phyloP scores from a whole-genome alignment of 2,113 vertebrate genomes.

The Mola mola region DNA sequence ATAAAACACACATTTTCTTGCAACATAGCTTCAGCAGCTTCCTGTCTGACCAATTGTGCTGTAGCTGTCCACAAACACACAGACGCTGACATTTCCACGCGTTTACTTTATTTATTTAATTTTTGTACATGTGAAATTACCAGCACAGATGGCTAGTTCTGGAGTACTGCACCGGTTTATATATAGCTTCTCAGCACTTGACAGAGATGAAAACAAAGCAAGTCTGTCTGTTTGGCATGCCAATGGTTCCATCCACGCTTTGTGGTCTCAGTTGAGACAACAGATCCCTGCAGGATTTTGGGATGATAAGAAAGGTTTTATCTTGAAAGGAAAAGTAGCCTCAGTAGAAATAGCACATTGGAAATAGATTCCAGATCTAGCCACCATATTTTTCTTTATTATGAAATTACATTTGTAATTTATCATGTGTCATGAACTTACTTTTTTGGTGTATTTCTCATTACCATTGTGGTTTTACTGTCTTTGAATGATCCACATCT shows the following conservation, averaged over 20 bases:
- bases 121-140: constrained; percentile 55
- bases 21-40: constrained; percentile 12
- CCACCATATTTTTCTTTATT: too few species aligned
- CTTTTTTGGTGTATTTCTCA: too few species aligned
- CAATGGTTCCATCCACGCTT: constrained; percentile 54
- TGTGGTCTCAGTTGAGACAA: constrained; percentile 61
- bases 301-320: constrained; percentile 31
- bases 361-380: too few species aligned
- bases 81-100: constrained; percentile 26
- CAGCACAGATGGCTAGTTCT: constrained; percentile 79
- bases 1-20: not conserved
- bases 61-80: constrained; percentile 38
- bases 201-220: constrained; percentile 79
- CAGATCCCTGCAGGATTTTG: constrained; percentile 58
- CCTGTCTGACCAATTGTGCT: constrained; percentile 14
- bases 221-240: constrained; percentile 73
- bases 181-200: constrained; percentile 81
- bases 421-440: too few species aligned
- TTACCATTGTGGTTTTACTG: too few species aligned
- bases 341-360: too few species aligned
- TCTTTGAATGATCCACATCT: too few species aligned
- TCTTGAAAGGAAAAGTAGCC: too few species aligned
- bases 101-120: constrained; percentile 5
- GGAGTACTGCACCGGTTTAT: constrained; percentile 79
- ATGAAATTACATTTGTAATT: too few species aligned